phyloP scores from a whole-genome alignment of 1,140 invertebrate genomes.

The Drosophila tristis region DNA sequence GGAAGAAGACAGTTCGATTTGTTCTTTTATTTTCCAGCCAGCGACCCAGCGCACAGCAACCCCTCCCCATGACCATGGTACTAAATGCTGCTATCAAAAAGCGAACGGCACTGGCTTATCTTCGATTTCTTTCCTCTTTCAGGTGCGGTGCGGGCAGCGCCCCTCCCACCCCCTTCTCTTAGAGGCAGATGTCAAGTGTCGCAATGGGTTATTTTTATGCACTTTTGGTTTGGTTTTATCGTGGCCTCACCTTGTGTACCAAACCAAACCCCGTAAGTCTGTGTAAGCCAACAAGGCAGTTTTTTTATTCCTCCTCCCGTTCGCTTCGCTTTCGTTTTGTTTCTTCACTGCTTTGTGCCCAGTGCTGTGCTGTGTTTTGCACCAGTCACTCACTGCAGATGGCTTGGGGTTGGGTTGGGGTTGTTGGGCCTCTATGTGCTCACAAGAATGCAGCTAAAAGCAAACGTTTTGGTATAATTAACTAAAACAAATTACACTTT shows the following conservation, averaged over 20 bases:
- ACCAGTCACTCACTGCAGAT: slow-evolving; percentile 43
- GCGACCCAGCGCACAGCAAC: no score
- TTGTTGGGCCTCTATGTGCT: not conserved
- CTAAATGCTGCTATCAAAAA: no score
- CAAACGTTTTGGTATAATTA: slow-evolving; percentile 15
- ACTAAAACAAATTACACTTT: slow-evolving; percentile 1
- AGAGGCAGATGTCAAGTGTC: slow-evolving; percentile 37
- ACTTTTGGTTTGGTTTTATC: slow-evolving; percentile 8
- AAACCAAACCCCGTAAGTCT: slow-evolving; percentile 23
- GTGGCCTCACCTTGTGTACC: slow-evolving; percentile 46
- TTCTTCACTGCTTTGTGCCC: no score
- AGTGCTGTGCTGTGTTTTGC: slow-evolving; percentile 9
- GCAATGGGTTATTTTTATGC: slow-evolving; percentile 28
- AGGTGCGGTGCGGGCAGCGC: slow-evolving; percentile 33
- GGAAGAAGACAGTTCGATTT: no score
- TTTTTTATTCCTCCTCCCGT: slow-evolving; percentile 32
- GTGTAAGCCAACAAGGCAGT: slow-evolving; percentile 48
- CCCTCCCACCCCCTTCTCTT: no score
- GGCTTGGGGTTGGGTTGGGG: not conserved
- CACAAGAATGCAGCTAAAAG: slow-evolving; percentile 8
- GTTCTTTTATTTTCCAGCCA: no score
- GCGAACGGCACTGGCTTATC: no score
- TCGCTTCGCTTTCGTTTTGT: slow-evolving; percentile 20
- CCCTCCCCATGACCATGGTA: no score
- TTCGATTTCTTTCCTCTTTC: slow-evolving; percentile 47